Base-by-base conservation (phyloP, 2,113 vertebrate species). In the Bufo bufo region DNA sequence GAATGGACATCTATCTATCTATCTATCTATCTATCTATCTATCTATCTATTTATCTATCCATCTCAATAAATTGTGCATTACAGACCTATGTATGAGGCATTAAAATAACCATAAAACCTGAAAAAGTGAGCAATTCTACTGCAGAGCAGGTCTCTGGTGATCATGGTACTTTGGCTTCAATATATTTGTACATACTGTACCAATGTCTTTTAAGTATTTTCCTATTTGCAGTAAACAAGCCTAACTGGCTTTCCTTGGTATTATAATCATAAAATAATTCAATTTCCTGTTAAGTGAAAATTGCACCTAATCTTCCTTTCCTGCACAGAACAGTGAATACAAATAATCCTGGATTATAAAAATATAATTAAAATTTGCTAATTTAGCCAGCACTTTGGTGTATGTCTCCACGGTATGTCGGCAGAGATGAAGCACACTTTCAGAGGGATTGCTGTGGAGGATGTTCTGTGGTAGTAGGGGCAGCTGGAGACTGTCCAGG, bases 401-500 rank as follows among this genome's bases (percentile, higher is more conserved):
- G 86, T 72, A 23, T 13, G 52, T 47, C 33, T 87, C 49, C 79
- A 72, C 14, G 66, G 86, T 47, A 54, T 81, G 66, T 45, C 86
- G 74, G 77, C 13, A 59, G 54, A 56, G 17, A 81, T 87, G 63
- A 79, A 69, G 77, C 45, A 58, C 23, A 12, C 58, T 72, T 87
- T 81, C 50, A 43, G 20, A 58, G 63, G 77, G 77, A 69, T 71
- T 33, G 33, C 49, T 80, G 85, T 7, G 20, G 77, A 87, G 49
- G 49, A 78, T 87, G 85, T 87, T 69, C 49, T 23, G 58, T 14
- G 63, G 33, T 65, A 69, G 49, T 45, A 56, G 61, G 66, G 77
- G 85, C 61, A 45, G 85, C 85, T 87, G 75, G 85, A 80, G 66
- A 23, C 17, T 56, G 61, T 80, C 85, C 75, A 80, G 49, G 63